Percentiles rank a stretch among this genome's conserved stretches.
Conservation (phyloP, 2,113 vertebrate species). For the Melanerpes aurifrons region DNA sequence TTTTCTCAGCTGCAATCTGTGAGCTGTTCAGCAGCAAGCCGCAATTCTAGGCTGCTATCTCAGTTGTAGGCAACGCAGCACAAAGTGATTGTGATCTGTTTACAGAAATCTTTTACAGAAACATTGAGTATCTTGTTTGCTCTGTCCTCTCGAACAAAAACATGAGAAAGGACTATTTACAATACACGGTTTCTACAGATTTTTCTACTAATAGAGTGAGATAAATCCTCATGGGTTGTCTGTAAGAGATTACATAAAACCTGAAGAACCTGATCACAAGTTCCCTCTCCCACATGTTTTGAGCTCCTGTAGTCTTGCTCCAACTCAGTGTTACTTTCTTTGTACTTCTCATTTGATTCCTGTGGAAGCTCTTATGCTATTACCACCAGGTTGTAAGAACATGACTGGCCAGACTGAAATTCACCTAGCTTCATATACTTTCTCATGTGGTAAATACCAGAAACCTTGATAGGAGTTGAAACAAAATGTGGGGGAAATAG, state of each 20-base stretch:
- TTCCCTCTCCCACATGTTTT: neutral
- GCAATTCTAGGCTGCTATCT: neutral
- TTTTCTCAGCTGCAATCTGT: neutral
- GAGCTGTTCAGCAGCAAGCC: neutral
- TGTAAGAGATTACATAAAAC: neutral
- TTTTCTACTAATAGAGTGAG: neutral
- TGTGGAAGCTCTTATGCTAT: neutral
- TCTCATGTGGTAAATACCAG: neutral
- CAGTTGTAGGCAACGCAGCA: neutral
- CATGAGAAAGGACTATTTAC: neutral
- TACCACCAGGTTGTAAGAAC: neutral
- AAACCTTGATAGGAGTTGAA: neutral
- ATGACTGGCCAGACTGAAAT: neutral
- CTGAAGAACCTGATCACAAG: neutral
- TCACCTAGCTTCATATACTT: neutral
- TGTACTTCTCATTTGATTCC: neutral
- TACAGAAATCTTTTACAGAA: neutral
- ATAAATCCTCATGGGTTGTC: neutral
- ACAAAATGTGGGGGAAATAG: accelerated
- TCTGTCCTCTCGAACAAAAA: slow-evolving; percentile 22
- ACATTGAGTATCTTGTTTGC: neutral
- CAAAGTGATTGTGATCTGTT: neutral
- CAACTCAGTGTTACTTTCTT: neutral
- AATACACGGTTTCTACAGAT: neutral
- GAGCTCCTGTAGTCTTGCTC: neutral